phyloP scores from a whole-genome alignment of 2,113 vertebrate genomes.

The Pleuronectes platessa region DNA sequence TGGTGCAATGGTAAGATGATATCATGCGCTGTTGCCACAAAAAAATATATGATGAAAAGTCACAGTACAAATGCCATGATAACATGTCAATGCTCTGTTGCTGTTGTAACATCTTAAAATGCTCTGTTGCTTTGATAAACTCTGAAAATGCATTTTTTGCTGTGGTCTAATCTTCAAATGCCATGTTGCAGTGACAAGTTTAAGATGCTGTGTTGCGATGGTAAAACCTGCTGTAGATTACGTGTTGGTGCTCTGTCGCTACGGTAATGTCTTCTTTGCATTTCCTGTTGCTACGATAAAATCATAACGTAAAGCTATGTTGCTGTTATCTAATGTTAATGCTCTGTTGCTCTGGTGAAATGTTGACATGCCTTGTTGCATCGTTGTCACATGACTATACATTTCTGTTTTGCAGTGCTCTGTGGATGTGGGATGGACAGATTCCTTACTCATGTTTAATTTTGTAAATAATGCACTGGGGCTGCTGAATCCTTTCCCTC shows the following conservation, averaged over 20 bases:
- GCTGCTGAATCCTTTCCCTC: conserved; percentile 33
- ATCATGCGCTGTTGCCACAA: conserved; percentile 35
- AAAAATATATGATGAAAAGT: neutral
- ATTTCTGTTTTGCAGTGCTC: conserved; percentile 35
- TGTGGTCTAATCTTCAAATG: conserved; percentile 6
- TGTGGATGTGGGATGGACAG: conserved; percentile 41
- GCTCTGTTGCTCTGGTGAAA: conserved; percentile 18
- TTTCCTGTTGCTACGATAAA: conserved; percentile 8
- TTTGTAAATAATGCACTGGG: conserved; percentile 46
- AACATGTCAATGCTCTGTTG: conserved; percentile 31
- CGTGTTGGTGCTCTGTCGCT: conserved; percentile 28
- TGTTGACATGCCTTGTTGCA: conserved; percentile 18
- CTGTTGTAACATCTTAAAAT: conserved; percentile 20
- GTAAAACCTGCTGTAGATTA: conserved; percentile 5
- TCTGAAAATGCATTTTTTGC: no score
- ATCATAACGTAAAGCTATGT: neutral
- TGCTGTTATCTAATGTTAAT: conserved; percentile 1
- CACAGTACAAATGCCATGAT: neutral
- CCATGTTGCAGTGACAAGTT: conserved; percentile 28
- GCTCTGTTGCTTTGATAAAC: conserved; percentile 30
- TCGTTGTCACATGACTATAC: conserved; percentile 31
- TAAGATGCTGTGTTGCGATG: conserved; percentile 30
- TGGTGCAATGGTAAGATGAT: conserved; percentile 30
- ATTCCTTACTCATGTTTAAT: conserved; percentile 44
- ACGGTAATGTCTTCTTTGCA: conserved; percentile 14